phyloP scores from a whole-genome alignment of 2,113 vertebrate species.

The Asarcornis scutulata region DNA sequence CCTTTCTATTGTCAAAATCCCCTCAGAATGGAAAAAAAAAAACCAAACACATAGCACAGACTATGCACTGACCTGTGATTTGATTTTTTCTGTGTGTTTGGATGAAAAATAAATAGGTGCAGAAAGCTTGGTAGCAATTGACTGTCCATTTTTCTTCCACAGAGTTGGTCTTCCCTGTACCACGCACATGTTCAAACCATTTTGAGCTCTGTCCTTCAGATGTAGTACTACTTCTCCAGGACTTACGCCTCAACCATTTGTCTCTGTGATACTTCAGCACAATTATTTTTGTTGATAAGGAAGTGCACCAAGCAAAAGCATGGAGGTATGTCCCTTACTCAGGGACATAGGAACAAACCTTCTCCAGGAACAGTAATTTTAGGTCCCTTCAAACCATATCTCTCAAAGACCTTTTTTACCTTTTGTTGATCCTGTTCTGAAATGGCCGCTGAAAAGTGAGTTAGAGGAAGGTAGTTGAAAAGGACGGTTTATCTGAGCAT shows the following conservation, averaged over 20 bases:
- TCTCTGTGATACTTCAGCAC: background rate
- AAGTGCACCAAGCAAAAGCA: background rate
- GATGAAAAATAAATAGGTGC: background rate
- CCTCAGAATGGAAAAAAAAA: background rate
- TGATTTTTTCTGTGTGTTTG: background rate
- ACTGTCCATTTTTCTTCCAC: background rate
- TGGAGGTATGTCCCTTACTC: background rate
- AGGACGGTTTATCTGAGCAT: background rate
- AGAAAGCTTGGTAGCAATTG: background rate
- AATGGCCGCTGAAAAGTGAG: background rate
- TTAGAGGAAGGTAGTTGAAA: background rate
- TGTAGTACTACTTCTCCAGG: background rate
- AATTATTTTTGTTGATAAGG: background rate
- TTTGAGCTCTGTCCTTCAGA: background rate
- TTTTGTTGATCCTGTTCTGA: background rate
- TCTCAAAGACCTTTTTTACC: background rate
- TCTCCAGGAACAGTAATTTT: fast-evolving
- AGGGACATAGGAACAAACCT: background rate
- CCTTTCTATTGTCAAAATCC: background rate
- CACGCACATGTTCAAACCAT: background rate
- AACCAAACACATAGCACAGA: background rate
- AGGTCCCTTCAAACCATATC: background rate
- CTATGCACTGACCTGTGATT: background rate
- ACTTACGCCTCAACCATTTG: background rate
- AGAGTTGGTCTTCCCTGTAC: background rate